These are phyloP conservation scores for Zaprionus ornatus DNA, from an alignment of 1,140 invertebrate species.

Conservation along the genomic window DNA sequence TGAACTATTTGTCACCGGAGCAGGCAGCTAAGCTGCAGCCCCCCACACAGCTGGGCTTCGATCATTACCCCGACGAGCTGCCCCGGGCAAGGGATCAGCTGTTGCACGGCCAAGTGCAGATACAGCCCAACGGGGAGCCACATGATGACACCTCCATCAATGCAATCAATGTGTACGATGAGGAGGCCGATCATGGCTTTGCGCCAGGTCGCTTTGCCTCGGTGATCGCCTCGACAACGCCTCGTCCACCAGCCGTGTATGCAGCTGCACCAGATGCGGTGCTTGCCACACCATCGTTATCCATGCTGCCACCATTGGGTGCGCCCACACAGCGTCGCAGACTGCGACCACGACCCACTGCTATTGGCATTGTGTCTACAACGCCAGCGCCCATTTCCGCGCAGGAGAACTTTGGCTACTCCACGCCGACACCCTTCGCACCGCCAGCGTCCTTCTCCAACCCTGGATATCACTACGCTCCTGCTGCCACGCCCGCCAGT, in stretches of 20 bases:
- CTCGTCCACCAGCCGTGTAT: constrained; percentile 55
- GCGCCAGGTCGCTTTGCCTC: constrained; percentile 53
- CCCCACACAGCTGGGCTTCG: constrained; percentile 70
- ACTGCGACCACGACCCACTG: constrained; percentile 64
- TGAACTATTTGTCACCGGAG: constrained; percentile 82
- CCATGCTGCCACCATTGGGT: constrained; percentile 69
- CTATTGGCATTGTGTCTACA: constrained; percentile 55
- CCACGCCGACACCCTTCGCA: constrained; percentile 66
- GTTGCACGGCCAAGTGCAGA: constrained; percentile 47
- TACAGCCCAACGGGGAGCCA: constrained; percentile 58
- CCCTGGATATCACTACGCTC: constrained; percentile 61
- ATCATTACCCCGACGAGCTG: constrained; percentile 79
- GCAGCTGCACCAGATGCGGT: constrained; percentile 79
- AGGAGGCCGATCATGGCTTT: constrained; percentile 65
- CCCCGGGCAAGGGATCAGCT: constrained; percentile 57
- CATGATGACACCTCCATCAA: constrained; percentile 50
- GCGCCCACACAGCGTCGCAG: constrained; percentile 28
- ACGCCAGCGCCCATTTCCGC: constrained; percentile 64
- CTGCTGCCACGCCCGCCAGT: constrained; percentile 27
- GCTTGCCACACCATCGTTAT: constrained; percentile 68
- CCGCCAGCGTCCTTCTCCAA: constrained; percentile 21
- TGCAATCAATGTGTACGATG: constrained; percentile 76
- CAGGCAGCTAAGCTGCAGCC: constrained; percentile 76
- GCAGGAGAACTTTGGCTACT: constrained; percentile 46
- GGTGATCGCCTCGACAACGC: constrained; percentile 79